phyloP scores from a whole-genome alignment of 2,888 invertebrate genomes.

The Dermolepida albohirtum region DNA sequence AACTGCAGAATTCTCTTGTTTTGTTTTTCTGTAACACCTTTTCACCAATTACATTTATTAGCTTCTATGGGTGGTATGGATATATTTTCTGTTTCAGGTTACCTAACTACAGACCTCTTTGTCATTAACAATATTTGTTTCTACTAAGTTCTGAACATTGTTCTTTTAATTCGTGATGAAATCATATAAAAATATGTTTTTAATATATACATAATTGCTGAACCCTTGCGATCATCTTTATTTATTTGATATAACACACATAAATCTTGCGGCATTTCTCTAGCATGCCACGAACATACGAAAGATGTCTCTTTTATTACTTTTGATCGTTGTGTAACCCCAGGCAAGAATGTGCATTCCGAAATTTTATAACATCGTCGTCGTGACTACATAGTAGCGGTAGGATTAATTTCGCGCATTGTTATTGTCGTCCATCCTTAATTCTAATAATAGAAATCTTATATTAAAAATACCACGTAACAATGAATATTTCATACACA shows the following conservation, averaged over 20 bases:
- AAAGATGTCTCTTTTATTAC: conserved; percentile 15
- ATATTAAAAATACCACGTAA: conserved; percentile 20
- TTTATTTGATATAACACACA: too few relatives aligned
- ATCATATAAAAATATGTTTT: conserved; percentile 1
- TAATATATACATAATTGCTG: conserved; percentile 11
- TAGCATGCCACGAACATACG: background rate
- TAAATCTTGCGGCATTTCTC: background rate
- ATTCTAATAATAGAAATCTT: conserved; percentile 24
- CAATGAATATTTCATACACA: conserved; percentile 29
- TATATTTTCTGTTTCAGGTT: too few relatives aligned
- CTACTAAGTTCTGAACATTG: background rate
- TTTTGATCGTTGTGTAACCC: conserved; percentile 32
- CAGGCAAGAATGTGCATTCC: conserved; percentile 15
- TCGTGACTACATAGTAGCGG: conserved; percentile 26
- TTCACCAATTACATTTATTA: too few relatives aligned
- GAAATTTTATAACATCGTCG: conserved; percentile 28
- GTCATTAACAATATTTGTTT: too few relatives aligned
- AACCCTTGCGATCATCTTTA: background rate
- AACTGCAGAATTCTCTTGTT: too few relatives aligned
- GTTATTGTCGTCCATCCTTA: conserved; percentile 29
- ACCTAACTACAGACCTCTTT: too few relatives aligned
- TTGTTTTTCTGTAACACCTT: too few relatives aligned
- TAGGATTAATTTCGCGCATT: conserved; percentile 11
- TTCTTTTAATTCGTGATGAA: conserved; percentile 1
- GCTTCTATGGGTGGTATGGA: too few relatives aligned